Conservation (phyloP, 2,888 invertebrate genomes). For the Epirrhoe tristata region DNA sequence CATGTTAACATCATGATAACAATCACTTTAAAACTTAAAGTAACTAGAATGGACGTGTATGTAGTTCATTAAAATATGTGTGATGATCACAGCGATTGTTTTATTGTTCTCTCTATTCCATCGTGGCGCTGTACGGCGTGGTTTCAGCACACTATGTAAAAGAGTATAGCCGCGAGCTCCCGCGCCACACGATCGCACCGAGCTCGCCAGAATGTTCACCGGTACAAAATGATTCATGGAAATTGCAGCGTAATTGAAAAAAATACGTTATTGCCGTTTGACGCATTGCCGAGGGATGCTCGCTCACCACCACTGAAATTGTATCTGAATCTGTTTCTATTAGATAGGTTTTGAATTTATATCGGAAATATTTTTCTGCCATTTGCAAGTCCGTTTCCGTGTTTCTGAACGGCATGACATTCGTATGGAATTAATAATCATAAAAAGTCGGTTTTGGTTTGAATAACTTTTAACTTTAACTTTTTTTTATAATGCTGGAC, state of each 20-base stretch:
- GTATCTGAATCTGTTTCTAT: constrained; percentile 55
- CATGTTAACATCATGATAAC: too few relatives aligned
- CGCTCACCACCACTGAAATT: constrained; percentile 54
- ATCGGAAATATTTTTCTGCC: constrained; percentile 10
- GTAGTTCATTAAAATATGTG: neutral
- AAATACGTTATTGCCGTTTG: constrained; percentile 82
- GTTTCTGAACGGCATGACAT: constrained; percentile 2
- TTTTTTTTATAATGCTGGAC: too few relatives aligned
- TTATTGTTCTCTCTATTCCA: neutral
- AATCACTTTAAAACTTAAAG: too few relatives aligned
- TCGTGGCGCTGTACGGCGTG: neutral
- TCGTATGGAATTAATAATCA: neutral
- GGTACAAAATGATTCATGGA: constrained; percentile 79
- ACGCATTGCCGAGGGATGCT: constrained; percentile 69
- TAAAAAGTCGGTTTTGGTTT: neutral
- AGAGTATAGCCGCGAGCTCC: constrained; percentile 12
- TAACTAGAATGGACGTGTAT: neutral
- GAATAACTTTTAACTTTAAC: neutral
- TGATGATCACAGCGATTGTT: neutral
- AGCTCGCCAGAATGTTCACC: constrained; percentile 64
- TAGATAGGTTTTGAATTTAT: constrained; percentile 23
- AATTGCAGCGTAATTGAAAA: constrained; percentile 82
- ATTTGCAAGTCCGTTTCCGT: constrained; percentile 4
- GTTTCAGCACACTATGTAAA: neutral
- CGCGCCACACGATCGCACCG: constrained; percentile 52